Base-by-base conservation (phyloP, 1,140 invertebrate genomes). In the Zeugodacus cucurbitae region DNA sequence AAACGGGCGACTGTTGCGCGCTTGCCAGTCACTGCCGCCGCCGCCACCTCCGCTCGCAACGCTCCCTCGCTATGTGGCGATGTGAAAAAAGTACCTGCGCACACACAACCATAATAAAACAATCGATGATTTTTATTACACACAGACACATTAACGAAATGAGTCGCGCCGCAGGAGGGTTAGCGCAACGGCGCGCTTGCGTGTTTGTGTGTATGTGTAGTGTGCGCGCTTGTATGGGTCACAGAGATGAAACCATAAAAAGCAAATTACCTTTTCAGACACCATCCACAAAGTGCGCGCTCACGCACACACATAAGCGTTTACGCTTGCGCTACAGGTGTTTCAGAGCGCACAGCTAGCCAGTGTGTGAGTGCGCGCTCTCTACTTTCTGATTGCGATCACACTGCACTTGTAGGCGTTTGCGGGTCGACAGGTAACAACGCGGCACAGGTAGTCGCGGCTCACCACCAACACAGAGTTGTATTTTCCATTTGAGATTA, bases 221-320 rank as follows among this genome's bases (percentile, higher is more conserved):
- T 8, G 41, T 10, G n/a, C 14, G 37, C 41, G 41, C 14, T 44
- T 82, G 74, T 82, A 1, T 48, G 74, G 10, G 41, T 10, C 37
- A 82, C 41, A 48, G 74, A 82, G 74, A 82, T 82, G 74, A 82
- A 44, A 82, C 74, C 74, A 82, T 82, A 82, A 82, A 82, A 82
- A 82, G 74, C 74, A 82, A 82, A 48, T 82, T 48, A n/a, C 74
- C 41, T 82, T 82, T 82, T 82, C 41, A 82, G 44, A 82, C 41
- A 29, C 74, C 17, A 26, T 54, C 74, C 74, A 82, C 74, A 82
- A 82, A n/a, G 32, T 6, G 17, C 32, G 67, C 34, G 4, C 32
- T 5, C 34, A 41, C 32, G 6, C 67, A 74, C 67, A 22, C 67
- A 70, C 34, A 70, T 11, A 3, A 11, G 8, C 1, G 32, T 34